These are phyloP conservation scores for Xanthorhoe designata DNA, from an alignment of 2,888 invertebrate species.

Conservation along the genomic window DNA sequence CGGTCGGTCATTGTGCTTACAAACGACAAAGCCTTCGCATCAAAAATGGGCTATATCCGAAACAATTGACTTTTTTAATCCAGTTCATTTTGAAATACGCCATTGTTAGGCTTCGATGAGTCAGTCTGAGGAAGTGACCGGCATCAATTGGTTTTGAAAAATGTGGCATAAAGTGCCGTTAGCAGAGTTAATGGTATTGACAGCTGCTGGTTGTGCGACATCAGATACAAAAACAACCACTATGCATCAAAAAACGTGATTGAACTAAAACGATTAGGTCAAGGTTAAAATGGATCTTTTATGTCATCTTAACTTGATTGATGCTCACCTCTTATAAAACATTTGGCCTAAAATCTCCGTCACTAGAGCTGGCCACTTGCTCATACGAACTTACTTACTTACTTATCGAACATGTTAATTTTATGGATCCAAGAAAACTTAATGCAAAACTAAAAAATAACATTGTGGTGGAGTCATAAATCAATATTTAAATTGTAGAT, in stretches of 20 bases:
- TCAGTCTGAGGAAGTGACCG: slow-evolving; percentile 32
- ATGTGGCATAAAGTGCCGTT: slow-evolving; percentile 8
- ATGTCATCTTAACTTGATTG: background rate
- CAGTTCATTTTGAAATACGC: slow-evolving; percentile 27
- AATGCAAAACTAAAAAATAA: background rate
- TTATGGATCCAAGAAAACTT: background rate
- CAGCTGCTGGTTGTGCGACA: background rate
- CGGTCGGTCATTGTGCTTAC: slow-evolving; percentile 39
- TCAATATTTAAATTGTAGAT: slow-evolving; percentile 25
- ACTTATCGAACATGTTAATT: background rate
- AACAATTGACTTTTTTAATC: slow-evolving; percentile 33
- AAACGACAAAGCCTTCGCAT: slow-evolving; percentile 33
- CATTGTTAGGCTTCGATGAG: slow-evolving; percentile 33
- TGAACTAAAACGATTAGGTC: background rate
- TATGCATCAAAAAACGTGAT: background rate
- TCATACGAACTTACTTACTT: too few relatives aligned
- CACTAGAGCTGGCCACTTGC: too few relatives aligned
- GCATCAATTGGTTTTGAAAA: slow-evolving; percentile 22
- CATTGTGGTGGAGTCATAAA: background rate
- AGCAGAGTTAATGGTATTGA: slow-evolving; percentile 4
- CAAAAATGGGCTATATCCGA: slow-evolving; percentile 30
- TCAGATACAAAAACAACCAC: background rate
- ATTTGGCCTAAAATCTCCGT: too few relatives aligned
- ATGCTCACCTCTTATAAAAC: background rate
- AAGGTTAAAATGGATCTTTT: background rate